Percentiles rank a stretch among this genome's conserved stretches.
These are phyloP conservation scores for Lacanobia wlatinum DNA, from an alignment of 2,888 invertebrate genomes.

Conservation along the genomic window DNA sequence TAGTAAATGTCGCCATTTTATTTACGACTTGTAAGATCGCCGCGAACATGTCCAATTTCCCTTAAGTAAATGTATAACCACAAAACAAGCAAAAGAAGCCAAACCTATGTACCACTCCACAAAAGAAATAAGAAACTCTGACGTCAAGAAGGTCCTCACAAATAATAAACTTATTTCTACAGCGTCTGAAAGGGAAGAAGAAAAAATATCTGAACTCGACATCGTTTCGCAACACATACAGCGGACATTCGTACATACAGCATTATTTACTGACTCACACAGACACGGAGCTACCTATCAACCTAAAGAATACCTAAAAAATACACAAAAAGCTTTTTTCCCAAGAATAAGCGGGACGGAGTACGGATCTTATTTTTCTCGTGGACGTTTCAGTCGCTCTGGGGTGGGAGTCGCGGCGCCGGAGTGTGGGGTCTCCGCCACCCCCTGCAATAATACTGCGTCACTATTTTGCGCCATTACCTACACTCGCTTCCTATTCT, in stretches of 20 bases:
- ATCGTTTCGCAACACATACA: conserved; percentile 74
- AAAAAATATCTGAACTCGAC: conserved; percentile 69
- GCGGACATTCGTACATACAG: conserved; percentile 75
- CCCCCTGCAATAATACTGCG: conserved; percentile 91
- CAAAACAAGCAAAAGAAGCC: conserved; percentile 9
- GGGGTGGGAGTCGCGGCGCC: conserved; percentile 74
- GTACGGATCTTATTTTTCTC: conserved; percentile 91
- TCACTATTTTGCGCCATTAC: conserved; percentile 92
- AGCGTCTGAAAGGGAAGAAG: conserved; percentile 52
- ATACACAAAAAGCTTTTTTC: conserved; percentile 89
- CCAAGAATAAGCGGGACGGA: conserved; percentile 90
- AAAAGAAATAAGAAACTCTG: conserved; percentile 43
- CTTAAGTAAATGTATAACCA: not conserved
- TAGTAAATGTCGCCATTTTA: too few species aligned
- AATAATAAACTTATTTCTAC: conserved; percentile 58
- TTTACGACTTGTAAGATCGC: not conserved
- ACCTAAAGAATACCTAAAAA: conserved; percentile 84
- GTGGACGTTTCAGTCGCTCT: conserved; percentile 90
- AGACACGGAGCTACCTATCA: conserved; percentile 70
- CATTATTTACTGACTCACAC: conserved; percentile 85
- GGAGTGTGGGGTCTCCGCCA: conserved; percentile 79
- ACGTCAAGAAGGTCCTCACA: conserved; percentile 57
- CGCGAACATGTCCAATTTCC: not conserved
- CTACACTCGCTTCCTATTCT: conserved; percentile 91
- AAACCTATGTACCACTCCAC: conserved; percentile 22